Percentiles rank a stretch among this genome's conserved stretches.
phyloP scores from a whole-genome alignment of 2,113 vertebrate species.

The Hiodon alosoides region DNA sequence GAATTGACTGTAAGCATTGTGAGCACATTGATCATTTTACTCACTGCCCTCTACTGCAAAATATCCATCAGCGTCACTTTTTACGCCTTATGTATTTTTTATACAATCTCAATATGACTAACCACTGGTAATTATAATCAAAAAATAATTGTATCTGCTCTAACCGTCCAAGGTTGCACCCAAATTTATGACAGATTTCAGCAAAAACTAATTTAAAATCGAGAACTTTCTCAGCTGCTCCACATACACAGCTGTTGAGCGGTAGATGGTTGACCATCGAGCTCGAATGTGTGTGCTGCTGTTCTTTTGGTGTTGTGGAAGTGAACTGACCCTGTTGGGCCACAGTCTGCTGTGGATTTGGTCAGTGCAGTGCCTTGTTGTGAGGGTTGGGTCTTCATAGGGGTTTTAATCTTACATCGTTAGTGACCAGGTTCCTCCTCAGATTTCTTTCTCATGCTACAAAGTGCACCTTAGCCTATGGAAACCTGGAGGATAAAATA shows the following conservation, averaged over 20 bases:
- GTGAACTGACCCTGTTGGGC: not conserved
- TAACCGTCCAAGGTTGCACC: too few relatives aligned
- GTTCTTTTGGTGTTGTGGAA: too few relatives aligned
- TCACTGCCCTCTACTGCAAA: not conserved
- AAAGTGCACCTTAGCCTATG: conserved; percentile 21
- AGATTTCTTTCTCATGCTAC: conserved; percentile 1
- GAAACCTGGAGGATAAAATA: not conserved
- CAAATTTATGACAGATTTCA: too few relatives aligned
- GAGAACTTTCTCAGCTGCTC: too few relatives aligned
- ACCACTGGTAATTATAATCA: too few relatives aligned
- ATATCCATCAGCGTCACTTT: not conserved
- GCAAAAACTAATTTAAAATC: too few relatives aligned
- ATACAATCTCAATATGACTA: too few relatives aligned
- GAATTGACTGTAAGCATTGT: conserved; percentile 10
- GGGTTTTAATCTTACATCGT: conserved; percentile 13
- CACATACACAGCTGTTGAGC: too few relatives aligned
- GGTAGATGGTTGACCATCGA: too few relatives aligned
- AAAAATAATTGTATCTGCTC: too few relatives aligned
- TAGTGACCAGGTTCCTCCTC: not conserved
- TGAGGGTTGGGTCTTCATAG: conserved; percentile 32
- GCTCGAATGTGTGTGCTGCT: too few relatives aligned
- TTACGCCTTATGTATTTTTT: not conserved
- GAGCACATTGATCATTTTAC: not conserved
- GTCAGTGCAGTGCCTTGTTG: conserved; percentile 69
- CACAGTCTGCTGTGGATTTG: conserved; percentile 62